phyloP scores from a whole-genome alignment of 2,113 vertebrate species.

The Cairina moschata region DNA sequence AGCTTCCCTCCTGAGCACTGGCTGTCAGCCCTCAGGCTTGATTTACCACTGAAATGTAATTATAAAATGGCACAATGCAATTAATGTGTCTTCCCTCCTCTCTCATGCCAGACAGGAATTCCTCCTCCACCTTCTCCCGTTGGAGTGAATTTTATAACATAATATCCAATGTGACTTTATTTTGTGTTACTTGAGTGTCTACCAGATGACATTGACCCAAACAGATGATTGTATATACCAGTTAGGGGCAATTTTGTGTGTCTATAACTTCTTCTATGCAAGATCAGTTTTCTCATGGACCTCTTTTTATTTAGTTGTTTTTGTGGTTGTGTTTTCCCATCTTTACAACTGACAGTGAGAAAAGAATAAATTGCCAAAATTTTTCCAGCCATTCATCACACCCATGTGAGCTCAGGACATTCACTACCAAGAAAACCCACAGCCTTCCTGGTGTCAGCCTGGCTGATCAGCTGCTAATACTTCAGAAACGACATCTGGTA shows the following conservation, averaged over 20 bases:
- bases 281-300: background rate
- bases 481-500: background rate
- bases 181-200: background rate
- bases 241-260: background rate
- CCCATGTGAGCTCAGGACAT: background rate
- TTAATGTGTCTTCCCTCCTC: conserved; percentile 50
- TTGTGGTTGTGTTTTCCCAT: background rate
- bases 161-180: background rate
- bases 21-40: conserved; percentile 55
- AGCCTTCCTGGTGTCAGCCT: background rate
- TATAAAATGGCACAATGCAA: conserved; percentile 37
- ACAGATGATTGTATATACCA: background rate
- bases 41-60: conserved; percentile 35
- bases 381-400: background rate
- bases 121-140: background rate
- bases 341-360: background rate
- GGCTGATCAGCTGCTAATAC: background rate
- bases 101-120: conserved; percentile 36
- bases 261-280: background rate
- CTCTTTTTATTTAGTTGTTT: background rate
- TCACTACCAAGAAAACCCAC: background rate
- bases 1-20: conserved; percentile 26
- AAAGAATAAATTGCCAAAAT: background rate
- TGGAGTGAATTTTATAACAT: background rate
- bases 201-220: background rate